A percentile compares a stretch with the other conserved stretches of the same genome.
Conservation (phyloP, 2,797 vertebrate species). For the Sarcophilus harrisii region DNA sequence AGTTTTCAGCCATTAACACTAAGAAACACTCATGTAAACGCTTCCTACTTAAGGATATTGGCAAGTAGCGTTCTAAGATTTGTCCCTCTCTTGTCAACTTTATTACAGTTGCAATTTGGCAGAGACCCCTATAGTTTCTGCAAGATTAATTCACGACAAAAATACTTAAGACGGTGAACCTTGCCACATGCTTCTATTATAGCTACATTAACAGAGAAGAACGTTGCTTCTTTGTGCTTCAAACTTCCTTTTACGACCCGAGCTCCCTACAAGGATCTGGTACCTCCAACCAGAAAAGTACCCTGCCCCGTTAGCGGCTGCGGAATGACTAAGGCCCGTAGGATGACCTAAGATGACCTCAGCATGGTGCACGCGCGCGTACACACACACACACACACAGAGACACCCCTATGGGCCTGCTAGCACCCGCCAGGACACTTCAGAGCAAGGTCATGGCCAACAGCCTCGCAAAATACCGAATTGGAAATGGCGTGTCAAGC, state of each 20-base stretch:
- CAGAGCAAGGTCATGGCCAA: background rate
- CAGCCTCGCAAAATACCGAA: background rate
- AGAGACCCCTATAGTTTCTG: background rate
- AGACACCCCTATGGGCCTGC: conserved; percentile 15
- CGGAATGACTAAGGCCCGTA: conserved; percentile 43
- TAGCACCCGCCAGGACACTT: background rate
- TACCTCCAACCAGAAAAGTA: conserved; percentile 42
- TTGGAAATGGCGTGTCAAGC: background rate
- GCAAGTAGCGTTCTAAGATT: background rate
- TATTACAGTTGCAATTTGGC: conserved; percentile 8
- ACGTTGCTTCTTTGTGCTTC: background rate
- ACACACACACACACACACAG: conserved; percentile 16
- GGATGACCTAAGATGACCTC: conserved; percentile 57
- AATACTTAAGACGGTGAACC: conserved; percentile 1
- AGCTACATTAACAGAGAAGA: background rate
- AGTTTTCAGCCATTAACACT: conserved; percentile 31
- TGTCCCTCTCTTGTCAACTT: conserved; percentile 1
- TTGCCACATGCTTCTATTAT: background rate
- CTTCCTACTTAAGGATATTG: conserved; percentile 31
- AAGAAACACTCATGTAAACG: background rate
- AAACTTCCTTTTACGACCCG: background rate
- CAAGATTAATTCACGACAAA: conserved; percentile 54
- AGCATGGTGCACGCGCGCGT: background rate
- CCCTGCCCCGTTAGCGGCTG: background rate
- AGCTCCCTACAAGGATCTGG: background rate